These are phyloP conservation scores for Parapsyche elsis DNA, from an alignment of 1,140 invertebrate species.

Conservation along the genomic window DNA sequence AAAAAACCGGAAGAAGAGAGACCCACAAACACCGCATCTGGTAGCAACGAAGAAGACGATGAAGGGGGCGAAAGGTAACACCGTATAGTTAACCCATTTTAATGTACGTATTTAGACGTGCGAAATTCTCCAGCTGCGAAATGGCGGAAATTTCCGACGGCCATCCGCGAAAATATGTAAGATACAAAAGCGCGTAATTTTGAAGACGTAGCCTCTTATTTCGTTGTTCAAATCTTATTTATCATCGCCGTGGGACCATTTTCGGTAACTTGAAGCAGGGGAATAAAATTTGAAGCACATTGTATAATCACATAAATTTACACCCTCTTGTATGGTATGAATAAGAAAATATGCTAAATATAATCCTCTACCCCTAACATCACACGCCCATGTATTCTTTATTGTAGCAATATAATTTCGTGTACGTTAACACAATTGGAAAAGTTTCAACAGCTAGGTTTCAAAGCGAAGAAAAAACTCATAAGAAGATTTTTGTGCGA, in stretches of 20 bases:
- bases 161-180: background rate
- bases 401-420: background rate
- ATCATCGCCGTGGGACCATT: conserved; percentile 17
- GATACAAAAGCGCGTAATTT: conserved; percentile 20
- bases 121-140: no score
- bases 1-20: conserved; percentile 73
- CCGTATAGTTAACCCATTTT: background rate
- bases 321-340: conserved; percentile 16
- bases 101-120: background rate
- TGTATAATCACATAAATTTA: conserved; percentile 29
- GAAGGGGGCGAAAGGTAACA: conserved; percentile 68
- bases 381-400: background rate
- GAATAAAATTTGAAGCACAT: conserved; percentile 22
- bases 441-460: no score
- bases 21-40: conserved; percentile 88
- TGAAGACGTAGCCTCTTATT: conserved; percentile 15
- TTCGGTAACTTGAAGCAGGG: conserved; percentile 16
- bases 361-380: background rate
- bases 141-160: no score
- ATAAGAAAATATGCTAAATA: conserved; percentile 19
- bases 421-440: no score
- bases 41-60: conserved; percentile 88
- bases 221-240: conserved; percentile 32
- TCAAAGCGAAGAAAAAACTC: no score
- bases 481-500: no score